A percentile compares a stretch with the other conserved stretches of the same genome.
Conservation (phyloP, 2,113 vertebrate species). For the Ochotona curzoniae region DNA sequence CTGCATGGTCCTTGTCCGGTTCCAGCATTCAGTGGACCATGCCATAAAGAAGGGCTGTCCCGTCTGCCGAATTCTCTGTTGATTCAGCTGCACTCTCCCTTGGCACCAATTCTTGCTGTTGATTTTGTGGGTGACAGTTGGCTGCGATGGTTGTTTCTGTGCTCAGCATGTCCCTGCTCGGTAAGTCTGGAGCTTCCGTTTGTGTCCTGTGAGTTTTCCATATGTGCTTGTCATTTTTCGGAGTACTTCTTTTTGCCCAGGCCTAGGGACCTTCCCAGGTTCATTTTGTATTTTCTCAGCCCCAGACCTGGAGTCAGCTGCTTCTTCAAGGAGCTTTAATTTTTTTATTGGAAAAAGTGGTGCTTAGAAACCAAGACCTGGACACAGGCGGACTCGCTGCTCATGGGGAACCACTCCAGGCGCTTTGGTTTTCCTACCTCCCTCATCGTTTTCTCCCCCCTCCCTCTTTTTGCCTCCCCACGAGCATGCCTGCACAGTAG, state of each 20-base stretch:
- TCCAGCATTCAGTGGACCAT: not conserved
- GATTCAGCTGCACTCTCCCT: not conserved
- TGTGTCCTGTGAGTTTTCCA: not conserved
- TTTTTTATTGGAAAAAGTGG: not conserved
- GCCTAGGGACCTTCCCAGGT: not conserved
- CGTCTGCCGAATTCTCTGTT: too few species aligned
- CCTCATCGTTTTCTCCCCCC: accelerated
- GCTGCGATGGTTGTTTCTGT: not conserved
- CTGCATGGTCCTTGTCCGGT: not conserved
- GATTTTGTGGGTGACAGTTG: not conserved
- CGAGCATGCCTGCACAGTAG: accelerated
- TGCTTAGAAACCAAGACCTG: slow-evolving; percentile 43
- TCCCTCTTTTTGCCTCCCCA: not conserved
- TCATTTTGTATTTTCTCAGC: not conserved
- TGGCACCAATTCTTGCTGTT: not conserved
- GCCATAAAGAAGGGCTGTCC: not conserved
- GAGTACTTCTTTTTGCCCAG: not conserved
- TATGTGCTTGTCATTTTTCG: not conserved
- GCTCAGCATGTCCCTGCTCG: not conserved
- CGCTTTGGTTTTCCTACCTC: not conserved
- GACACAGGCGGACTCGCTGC: not conserved
- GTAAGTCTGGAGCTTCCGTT: not conserved
- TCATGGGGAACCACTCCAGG: too few species aligned
- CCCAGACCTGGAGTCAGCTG: not conserved
- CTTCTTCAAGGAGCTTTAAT: not conserved